phyloP scores from a whole-genome alignment of 2,888 invertebrate species.

The Sarcophaga variegata region DNA sequence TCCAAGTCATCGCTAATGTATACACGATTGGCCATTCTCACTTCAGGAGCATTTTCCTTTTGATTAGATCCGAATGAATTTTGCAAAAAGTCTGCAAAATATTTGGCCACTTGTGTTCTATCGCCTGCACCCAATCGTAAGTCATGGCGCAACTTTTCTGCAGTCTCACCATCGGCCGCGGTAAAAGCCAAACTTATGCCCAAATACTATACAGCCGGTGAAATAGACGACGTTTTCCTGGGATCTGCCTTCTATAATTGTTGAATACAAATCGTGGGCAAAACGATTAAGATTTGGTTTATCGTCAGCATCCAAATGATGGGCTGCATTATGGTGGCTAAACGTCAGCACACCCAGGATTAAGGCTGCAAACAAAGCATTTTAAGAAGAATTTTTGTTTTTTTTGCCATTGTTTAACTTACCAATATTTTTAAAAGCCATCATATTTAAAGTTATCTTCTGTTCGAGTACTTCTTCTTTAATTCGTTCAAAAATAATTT shows the following conservation, averaged over 20 bases:
- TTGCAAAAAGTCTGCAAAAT: slow-evolving; percentile 74
- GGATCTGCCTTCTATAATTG: slow-evolving; percentile 12
- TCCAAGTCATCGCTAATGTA: slow-evolving; percentile 85
- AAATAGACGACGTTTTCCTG: slow-evolving; percentile 86
- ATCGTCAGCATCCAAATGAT: background rate
- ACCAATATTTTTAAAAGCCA: slow-evolving; percentile 23
- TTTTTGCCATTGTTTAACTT: background rate
- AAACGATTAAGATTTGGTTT: slow-evolving; percentile 26
- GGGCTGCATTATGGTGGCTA: background rate
- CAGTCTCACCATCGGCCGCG: slow-evolving; percentile 86
- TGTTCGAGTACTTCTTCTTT: too few relatives aligned
- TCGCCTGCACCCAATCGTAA: slow-evolving; percentile 82
- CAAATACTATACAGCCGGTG: slow-evolving; percentile 89
- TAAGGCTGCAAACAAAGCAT: background rate
- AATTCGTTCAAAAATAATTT: background rate
- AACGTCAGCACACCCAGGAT: background rate
- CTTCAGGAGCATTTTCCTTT: slow-evolving; percentile 70
- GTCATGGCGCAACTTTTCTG: slow-evolving; percentile 84
- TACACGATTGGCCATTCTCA: slow-evolving; percentile 88
- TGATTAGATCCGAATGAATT: slow-evolving; percentile 57
- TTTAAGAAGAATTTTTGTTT: background rate
- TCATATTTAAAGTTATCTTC: background rate
- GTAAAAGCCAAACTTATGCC: slow-evolving; percentile 88
- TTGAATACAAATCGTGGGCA: slow-evolving; percentile 24
- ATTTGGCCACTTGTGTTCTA: slow-evolving; percentile 72